These are phyloP conservation scores for Drosophila borealis DNA, from an alignment of 2,888 invertebrate genomes.

Conservation along the genomic window DNA sequence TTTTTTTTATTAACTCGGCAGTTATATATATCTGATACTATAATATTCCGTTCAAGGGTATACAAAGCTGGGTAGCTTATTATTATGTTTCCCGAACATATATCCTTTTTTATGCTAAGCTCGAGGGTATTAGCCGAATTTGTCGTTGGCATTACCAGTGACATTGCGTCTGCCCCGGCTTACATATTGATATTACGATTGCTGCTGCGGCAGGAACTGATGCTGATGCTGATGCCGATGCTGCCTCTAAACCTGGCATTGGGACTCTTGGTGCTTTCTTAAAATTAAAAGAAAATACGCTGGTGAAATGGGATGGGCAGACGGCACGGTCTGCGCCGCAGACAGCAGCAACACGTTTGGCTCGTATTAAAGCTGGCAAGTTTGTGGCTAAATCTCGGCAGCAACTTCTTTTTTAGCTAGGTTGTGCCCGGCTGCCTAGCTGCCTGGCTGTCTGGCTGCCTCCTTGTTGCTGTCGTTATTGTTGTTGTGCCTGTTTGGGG, in stretches of 20 bases:
- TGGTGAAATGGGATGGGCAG: not conserved
- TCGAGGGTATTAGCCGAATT: not conserved
- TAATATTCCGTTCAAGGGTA: no score
- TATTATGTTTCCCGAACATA: not conserved
- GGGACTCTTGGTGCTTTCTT: conserved; percentile 4
- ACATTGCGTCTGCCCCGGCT: conserved; percentile 16
- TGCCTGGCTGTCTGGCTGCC: conserved; percentile 14
- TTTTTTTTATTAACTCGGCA: no score
- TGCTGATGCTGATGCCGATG: conserved; percentile 7
- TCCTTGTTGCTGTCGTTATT: conserved; percentile 24
- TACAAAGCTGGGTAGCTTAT: no score
- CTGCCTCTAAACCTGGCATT: conserved; percentile 1
- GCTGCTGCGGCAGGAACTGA: conserved; percentile 17
- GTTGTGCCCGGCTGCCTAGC: conserved; percentile 18
- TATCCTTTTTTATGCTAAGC: not conserved
- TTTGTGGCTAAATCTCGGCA: conserved; percentile 53
- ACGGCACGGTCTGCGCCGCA: conserved; percentile 8
- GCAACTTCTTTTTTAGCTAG: conserved; percentile 38
- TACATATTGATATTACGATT: conserved; percentile 38
- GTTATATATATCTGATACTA: no score
- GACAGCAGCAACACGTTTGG: conserved; percentile 25
- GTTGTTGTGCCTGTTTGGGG: conserved; percentile 66
- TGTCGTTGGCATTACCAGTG: conserved; percentile 8
- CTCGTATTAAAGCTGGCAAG: conserved; percentile 46
- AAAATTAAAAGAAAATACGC: conserved; percentile 27